Conservation (phyloP, 2,888 invertebrate species). For the Dorcus parallelipipedus region DNA sequence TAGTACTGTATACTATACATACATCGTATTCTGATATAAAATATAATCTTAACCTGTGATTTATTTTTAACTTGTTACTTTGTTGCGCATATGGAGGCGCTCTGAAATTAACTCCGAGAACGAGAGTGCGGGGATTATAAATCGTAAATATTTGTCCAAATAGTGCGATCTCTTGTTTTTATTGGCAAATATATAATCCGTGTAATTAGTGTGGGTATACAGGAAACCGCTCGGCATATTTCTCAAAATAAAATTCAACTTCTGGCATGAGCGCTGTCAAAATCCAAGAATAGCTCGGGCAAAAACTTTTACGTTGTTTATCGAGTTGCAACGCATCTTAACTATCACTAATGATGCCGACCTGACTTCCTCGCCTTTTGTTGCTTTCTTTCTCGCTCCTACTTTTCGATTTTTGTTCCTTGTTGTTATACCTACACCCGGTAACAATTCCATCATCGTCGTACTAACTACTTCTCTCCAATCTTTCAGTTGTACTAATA, state of each 20-base stretch:
- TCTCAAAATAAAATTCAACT: constrained; percentile 25
- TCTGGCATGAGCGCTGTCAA: constrained; percentile 24
- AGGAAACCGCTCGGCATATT: constrained; percentile 23
- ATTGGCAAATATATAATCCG: constrained; percentile 22
- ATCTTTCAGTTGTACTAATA: constrained; percentile 37
- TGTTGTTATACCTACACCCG: neutral
- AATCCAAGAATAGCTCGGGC: constrained; percentile 17
- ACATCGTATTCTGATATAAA: no score
- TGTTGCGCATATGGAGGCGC: no score
- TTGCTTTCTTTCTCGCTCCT: constrained; percentile 18
- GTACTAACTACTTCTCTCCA: constrained; percentile 38
- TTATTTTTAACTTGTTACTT: no score
- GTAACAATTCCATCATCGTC: constrained; percentile 25
- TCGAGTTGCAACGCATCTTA: constrained; percentile 12
- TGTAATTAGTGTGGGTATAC: constrained; percentile 26
- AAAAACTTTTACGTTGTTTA: constrained; percentile 12
- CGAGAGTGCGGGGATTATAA: no score
- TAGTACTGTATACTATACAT: no score
- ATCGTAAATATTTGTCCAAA: no score
- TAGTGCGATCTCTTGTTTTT: constrained; percentile 1
- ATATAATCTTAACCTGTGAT: no score
- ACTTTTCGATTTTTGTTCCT: neutral
- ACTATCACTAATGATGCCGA: constrained; percentile 21
- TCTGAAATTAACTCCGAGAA: no score
- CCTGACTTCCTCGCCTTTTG: constrained; percentile 13